These are phyloP conservation scores for Lamproptera curius DNA, from an alignment of 2,888 invertebrate species.

Conservation along the genomic window DNA sequence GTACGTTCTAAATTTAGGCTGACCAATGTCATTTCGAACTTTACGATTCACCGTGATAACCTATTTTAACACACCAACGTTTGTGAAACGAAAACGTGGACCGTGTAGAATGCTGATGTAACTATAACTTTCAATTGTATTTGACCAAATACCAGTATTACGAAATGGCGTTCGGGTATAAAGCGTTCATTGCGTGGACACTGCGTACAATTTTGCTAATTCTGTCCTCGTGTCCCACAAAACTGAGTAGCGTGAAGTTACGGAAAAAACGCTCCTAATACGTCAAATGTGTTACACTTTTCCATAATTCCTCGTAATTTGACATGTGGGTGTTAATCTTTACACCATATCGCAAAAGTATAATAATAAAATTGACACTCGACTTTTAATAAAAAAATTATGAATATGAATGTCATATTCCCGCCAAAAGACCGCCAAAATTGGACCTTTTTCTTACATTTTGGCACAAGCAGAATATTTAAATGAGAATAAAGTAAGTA, in stretches of 20 bases:
- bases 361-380: too few relatives aligned
- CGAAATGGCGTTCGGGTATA: constrained; percentile 6
- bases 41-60: constrained; percentile 28
- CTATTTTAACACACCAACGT: constrained; percentile 23
- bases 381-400: too few relatives aligned
- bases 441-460: too few relatives aligned
- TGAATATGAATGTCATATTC: too few relatives aligned
- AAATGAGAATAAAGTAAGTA: neutral
- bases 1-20: constrained; percentile 31
- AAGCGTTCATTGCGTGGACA: constrained; percentile 17
- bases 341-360: neutral
- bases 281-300: neutral
- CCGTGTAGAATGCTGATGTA: too few relatives aligned
- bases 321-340: neutral
- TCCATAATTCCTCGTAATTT: neutral
- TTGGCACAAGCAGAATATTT: neutral
- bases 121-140: too few relatives aligned
- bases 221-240: constrained; percentile 25
- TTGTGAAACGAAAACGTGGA: too few relatives aligned
- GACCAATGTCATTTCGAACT: constrained; percentile 34
- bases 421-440: too few relatives aligned
- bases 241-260: constrained; percentile 4
- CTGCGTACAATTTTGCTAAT: constrained; percentile 25
- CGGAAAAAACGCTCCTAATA: constrained; percentile 7
- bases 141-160: too few relatives aligned